Conservation (phyloP, 2,888 invertebrate genomes). For the Azorinus chamasolen region DNA sequence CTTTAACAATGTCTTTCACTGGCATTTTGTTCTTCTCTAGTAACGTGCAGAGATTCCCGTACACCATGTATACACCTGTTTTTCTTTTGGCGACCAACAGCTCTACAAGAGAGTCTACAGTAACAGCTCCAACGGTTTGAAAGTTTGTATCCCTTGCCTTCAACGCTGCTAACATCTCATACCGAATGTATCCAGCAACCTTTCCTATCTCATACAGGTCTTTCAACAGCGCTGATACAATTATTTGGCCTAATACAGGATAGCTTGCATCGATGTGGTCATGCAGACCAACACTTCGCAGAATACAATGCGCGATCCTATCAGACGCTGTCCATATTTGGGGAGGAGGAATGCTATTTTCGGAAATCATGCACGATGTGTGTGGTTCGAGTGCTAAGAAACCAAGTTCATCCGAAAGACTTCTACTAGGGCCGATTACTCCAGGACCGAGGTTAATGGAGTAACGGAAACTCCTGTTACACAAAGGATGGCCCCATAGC, state of each 20-base stretch:
- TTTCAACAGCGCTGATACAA: constrained; percentile 17
- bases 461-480: not conserved
- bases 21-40: not conserved
- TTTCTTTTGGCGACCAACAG: constrained; percentile 2
- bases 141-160: too few species aligned
- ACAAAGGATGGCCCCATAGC: constrained; percentile 25
- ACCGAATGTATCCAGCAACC: not conserved
- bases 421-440: not conserved
- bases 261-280: constrained; percentile 7
- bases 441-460: constrained; percentile 26
- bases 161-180: not conserved
- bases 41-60: constrained; percentile 10
- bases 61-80: constrained; percentile 6
- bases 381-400: constrained; percentile 20
- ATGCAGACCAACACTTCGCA: not conserved
- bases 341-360: not conserved
- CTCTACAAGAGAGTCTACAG: constrained; percentile 1
- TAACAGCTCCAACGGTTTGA: not conserved
- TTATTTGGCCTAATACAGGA: not conserved
- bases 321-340: constrained; percentile 3
- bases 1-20: constrained; percentile 4
- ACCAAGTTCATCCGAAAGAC: constrained; percentile 3
- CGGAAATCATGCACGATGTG: constrained; percentile 10
- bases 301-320: not conserved
- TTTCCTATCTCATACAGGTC: constrained; percentile 28